These are phyloP conservation scores for Cryptus armator DNA, from an alignment of 2,888 invertebrate genomes.

Conservation along the genomic window DNA sequence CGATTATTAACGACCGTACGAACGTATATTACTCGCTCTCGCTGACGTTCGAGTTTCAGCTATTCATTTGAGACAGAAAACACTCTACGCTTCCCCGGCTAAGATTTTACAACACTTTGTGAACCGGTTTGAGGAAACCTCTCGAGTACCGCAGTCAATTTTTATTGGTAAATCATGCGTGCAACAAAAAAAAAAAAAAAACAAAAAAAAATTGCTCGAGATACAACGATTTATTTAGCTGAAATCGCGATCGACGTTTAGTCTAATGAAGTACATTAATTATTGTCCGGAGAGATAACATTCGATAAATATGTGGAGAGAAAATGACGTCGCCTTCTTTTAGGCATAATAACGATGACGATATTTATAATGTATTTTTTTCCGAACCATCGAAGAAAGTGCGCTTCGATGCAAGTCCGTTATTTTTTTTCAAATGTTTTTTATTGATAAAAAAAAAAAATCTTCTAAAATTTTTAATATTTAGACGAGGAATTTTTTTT, in stretches of 20 bases:
- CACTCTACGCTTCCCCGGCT: constrained; percentile 31
- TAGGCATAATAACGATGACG: not conserved
- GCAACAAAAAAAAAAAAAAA: constrained; percentile 28
- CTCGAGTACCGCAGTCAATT: constrained; percentile 15
- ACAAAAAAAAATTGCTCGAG: too few species aligned
- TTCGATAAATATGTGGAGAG: constrained; percentile 1
- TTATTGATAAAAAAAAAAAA: too few species aligned
- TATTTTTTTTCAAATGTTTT: too few species aligned
- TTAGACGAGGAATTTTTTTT: too few species aligned
- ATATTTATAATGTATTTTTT: not conserved
- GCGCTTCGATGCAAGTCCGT: too few species aligned
- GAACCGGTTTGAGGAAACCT: constrained; percentile 58
- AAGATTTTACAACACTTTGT: constrained; percentile 18
- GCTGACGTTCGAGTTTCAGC: constrained; percentile 37
- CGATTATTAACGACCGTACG: constrained; percentile 55
- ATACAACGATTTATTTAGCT: constrained; percentile 55
- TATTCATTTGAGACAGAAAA: constrained; percentile 47
- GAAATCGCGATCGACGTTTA: constrained; percentile 55
- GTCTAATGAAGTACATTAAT: constrained; percentile 64
- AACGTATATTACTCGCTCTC: constrained; percentile 9
- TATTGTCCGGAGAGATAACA: constrained; percentile 38
- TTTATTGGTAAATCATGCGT: constrained; percentile 53
- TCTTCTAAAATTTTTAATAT: too few species aligned
- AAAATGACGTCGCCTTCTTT: not conserved
- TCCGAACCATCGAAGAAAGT: too few species aligned